A percentile compares a stretch with the other conserved stretches of the same genome.
Evolutionary conservation across 1,140 invertebrate species (phyloP).

Genomic region (Drosophila azteca): DNA sequence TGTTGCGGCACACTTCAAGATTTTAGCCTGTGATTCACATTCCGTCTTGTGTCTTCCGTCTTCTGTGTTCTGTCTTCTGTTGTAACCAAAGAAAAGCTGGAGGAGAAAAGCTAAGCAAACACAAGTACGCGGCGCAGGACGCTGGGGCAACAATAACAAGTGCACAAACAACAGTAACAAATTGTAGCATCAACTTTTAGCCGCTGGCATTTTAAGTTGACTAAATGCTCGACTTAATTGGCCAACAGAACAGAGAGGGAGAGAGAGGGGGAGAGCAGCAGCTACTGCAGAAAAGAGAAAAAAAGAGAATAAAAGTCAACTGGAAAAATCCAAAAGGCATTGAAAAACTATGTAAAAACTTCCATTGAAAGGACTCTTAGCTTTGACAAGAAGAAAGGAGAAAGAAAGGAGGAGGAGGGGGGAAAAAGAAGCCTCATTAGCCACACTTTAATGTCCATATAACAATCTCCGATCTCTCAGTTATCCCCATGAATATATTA

Average conservation of each 20-base stretch:
- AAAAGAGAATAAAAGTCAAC: background rate
- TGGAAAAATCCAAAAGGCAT: conserved; percentile 22
- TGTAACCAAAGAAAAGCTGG: conserved; percentile 26
- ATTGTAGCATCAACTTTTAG: conserved; percentile 56
- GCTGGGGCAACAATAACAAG: conserved; percentile 50
- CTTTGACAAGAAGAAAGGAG: conserved; percentile 5
- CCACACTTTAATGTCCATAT: no score
- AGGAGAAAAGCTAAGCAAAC: conserved; percentile 68
- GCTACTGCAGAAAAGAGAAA: background rate
- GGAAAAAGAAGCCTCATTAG: no score
- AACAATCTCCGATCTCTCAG: no score
- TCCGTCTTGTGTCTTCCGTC: no score
- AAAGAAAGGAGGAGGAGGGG: no score
- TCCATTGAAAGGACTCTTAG: conserved; percentile 21
- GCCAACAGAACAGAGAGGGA: conserved; percentile 23
- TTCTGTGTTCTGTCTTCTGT: conserved; percentile 9
- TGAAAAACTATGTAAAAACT: conserved; percentile 15
- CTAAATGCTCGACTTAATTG: conserved; percentile 76
- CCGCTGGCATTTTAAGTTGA: conserved; percentile 62
- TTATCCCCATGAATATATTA: no score
- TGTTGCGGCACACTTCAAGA: conserved; percentile 58
- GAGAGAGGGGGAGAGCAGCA: no score
- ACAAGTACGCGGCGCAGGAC: no score
- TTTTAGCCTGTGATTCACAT: conserved; percentile 28
- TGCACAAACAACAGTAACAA: conserved; percentile 47